Evolutionary conservation across 2,113 vertebrate species (phyloP).

Genomic region (Macroglossus sobrinus): DNA sequence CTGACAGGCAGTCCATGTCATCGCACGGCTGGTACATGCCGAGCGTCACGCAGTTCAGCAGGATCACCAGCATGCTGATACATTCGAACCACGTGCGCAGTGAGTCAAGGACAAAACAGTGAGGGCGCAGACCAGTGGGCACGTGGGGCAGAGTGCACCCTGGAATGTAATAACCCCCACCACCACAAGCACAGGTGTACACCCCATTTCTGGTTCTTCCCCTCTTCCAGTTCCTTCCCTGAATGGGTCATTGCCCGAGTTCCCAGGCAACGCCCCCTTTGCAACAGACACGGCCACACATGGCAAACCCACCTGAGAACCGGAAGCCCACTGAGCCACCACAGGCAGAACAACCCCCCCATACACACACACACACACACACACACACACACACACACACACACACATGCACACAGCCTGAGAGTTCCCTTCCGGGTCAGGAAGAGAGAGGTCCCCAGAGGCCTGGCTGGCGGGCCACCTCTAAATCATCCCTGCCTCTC

Average conservation of each 20-base stretch:
- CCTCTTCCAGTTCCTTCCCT: too few relatives aligned
- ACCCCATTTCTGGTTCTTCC: not conserved
- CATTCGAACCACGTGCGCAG: constrained; percentile 94
- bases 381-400: too few relatives aligned
- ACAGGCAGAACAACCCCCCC: not conserved
- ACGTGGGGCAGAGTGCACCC: not conserved
- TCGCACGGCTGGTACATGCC: constrained; percentile 99
- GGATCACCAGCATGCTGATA: constrained; percentile 97
- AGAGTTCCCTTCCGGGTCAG: not conserved
- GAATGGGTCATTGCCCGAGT: not conserved
- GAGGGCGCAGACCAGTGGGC: not conserved
- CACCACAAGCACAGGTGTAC: too few relatives aligned
- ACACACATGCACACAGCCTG: not conserved
- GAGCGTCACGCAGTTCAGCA: constrained; percentile 96
- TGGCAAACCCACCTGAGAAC: not conserved
- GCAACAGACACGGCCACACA: not conserved
- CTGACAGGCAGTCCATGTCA: constrained; percentile 96
- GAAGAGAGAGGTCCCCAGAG: not conserved
- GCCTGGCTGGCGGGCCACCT: not conserved
- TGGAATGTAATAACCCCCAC: too few relatives aligned
- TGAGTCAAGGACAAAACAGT: constrained; percentile 86
- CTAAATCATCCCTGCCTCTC: not conserved
- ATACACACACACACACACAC: too few relatives aligned
- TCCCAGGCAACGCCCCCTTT: not conserved
- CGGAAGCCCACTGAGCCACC: not conserved